Conservation (phyloP, 2,797 vertebrate genomes). For the Bucorvus abyssinicus region DNA sequence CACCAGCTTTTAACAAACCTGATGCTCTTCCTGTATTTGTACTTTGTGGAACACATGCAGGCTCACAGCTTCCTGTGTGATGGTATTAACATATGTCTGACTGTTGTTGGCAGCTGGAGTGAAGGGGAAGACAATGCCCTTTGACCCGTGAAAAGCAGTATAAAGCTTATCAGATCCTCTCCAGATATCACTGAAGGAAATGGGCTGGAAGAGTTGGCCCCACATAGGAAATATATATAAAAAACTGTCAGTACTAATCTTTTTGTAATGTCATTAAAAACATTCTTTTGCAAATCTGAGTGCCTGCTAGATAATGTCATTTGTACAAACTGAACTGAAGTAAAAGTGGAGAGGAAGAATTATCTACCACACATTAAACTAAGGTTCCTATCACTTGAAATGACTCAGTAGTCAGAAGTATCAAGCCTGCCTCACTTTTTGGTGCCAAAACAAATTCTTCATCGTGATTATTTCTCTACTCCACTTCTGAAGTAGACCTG, state of each 20-base stretch:
- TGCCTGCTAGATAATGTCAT: constrained; percentile 44
- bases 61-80: constrained; percentile 67
- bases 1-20: constrained; percentile 63
- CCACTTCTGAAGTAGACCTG: background rate
- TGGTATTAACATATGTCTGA: constrained; percentile 70
- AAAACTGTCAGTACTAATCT: constrained; percentile 72
- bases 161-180: constrained; percentile 80
- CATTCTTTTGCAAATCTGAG: constrained; percentile 47
- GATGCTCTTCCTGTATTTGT: constrained; percentile 78
- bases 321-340: constrained; percentile 24
- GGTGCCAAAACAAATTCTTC: constrained; percentile 4
- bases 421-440: background rate
- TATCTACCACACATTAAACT: background rate
- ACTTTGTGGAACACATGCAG: constrained; percentile 64
- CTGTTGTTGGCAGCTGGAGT: constrained; percentile 65
- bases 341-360: constrained; percentile 37
- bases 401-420: background rate
- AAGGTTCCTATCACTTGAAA: background rate
- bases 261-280: constrained; percentile 67
- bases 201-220: constrained; percentile 51
- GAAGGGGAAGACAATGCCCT: constrained; percentile 74
- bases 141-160: constrained; percentile 71
- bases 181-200: constrained; percentile 79
- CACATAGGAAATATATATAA: constrained; percentile 75
- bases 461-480: background rate